Base-by-base conservation (phyloP, 2,888 invertebrate species). In the Danaus chrysippus region DNA sequence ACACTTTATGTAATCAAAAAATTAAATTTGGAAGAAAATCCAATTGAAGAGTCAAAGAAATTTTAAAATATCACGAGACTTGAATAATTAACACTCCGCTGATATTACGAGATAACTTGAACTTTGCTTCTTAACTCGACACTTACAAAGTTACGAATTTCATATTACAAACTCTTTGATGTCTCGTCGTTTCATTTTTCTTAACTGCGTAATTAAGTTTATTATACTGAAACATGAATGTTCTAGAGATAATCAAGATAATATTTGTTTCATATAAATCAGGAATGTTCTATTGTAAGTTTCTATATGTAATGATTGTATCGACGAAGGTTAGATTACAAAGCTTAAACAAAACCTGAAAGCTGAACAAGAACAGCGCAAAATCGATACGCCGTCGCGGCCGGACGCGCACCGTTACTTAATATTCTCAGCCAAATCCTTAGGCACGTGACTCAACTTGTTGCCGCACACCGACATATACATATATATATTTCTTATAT, bases 401-500 rank as follows among this genome's bases (percentile, higher is more conserved):
- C 79, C 77, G 82, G 83, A 83, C 88, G 85, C 86, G 84, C 87
- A 85, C 85, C 83, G 84, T 82, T 78, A 76, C 75, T 84, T 86
- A 82, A 86, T 83, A 84, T 87, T 83, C 82, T 76, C 77, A 76
- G 75, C 80, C 77, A 80, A 84, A 85, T 83, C 85, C 81, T 72
- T 68, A 77, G 76, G 88, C 89, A 89, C 90, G 89, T 90, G 90
- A 88, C 85, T 79, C 86, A 83, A 90, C 90, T 90, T 90, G 90
- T 91, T 90, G 89, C 90, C 83, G 79, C 71, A 74, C 76, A 76
- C 76, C 15, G 17, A 17, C 49, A 49, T 15, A 49, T 49, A 49
- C 11, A 49, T 3, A 49, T 49, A 49, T 49, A 15, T 49, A 13
- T 15, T 49, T 49, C 13, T 49, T 6, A 34, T 34, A 34, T 5